Conservation (phyloP, 2,113 vertebrate species). For the Fulica atra region DNA sequence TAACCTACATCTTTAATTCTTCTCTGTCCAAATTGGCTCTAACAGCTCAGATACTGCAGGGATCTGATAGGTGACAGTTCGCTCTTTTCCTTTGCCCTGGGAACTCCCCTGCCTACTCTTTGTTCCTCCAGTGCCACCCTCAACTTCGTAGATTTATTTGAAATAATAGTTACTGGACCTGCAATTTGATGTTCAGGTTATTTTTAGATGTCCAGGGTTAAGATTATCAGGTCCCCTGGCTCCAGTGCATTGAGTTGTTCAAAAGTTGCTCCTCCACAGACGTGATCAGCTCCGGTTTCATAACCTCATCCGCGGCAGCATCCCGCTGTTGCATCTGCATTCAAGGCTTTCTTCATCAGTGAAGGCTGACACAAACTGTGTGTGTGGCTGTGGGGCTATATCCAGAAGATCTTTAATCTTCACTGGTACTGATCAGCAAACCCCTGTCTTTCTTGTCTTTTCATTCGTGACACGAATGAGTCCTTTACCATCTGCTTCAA, state of each 20-base stretch:
- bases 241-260: not conserved
- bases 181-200: not conserved
- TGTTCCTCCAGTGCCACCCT: not conserved
- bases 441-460: not conserved
- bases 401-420: not conserved
- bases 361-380: not conserved
- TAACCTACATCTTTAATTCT: not conserved
- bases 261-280: not conserved
- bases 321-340: not conserved
- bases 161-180: not conserved
- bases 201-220: not conserved
- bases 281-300: not conserved
- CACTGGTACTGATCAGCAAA: not conserved
- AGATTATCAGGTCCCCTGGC: not conserved
- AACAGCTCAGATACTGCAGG: not conserved
- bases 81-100: not conserved
- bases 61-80: not conserved
- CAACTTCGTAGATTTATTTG: not conserved
- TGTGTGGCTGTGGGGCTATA: not conserved
- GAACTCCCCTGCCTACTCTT: not conserved
- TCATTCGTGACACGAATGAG: not conserved
- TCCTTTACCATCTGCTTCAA: not conserved
- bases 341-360: not conserved
- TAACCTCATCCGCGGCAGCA: not conserved
- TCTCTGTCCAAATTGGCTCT: not conserved